Percentiles rank a stretch among this genome's conserved stretches.
Evolutionary conservation across 2,888 invertebrate genomes (phyloP).

Genomic region (Baronia brevicornis): DNA sequence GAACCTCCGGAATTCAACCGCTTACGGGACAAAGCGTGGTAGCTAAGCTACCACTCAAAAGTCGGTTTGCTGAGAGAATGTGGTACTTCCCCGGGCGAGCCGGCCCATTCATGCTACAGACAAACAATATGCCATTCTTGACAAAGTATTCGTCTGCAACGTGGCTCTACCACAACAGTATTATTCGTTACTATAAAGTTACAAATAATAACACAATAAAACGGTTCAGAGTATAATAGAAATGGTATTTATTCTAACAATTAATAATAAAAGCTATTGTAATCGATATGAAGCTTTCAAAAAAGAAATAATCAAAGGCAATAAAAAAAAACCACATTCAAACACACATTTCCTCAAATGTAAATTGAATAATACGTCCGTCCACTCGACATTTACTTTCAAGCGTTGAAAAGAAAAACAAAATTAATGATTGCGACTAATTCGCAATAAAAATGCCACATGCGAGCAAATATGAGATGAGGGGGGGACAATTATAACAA

Average conservation of each 20-base stretch:
- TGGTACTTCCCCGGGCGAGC: too few relatives aligned
- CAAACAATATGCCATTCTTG: too few relatives aligned
- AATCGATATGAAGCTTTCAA: slow-evolving; percentile 50
- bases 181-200: slow-evolving; percentile 3
- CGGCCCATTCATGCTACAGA: too few relatives aligned
- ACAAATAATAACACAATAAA: slow-evolving; percentile 12
- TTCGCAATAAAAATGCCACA: slow-evolving; percentile 76
- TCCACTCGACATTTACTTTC: slow-evolving; percentile 63
- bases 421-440: slow-evolving; percentile 74
- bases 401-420: slow-evolving; percentile 62
- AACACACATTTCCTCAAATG: slow-evolving; percentile 45
- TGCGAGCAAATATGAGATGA: slow-evolving; percentile 63
- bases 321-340: slow-evolving; percentile 44
- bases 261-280: slow-evolving; percentile 45
- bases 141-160: too few relatives aligned
- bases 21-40: too few relatives aligned
- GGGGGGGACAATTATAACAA: slow-evolving; percentile 72
- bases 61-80: too few relatives aligned
- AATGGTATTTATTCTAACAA: slow-evolving; percentile 36
- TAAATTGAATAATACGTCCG: slow-evolving; percentile 38
- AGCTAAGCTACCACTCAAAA: too few relatives aligned
- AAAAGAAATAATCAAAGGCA: slow-evolving; percentile 38
- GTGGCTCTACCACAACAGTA: too few relatives aligned
- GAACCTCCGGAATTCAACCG: too few relatives aligned
- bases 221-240: slow-evolving; percentile 20